Base-by-base conservation (phyloP, 1,140 invertebrate genomes). In the Phocides pigmalion region DNA sequence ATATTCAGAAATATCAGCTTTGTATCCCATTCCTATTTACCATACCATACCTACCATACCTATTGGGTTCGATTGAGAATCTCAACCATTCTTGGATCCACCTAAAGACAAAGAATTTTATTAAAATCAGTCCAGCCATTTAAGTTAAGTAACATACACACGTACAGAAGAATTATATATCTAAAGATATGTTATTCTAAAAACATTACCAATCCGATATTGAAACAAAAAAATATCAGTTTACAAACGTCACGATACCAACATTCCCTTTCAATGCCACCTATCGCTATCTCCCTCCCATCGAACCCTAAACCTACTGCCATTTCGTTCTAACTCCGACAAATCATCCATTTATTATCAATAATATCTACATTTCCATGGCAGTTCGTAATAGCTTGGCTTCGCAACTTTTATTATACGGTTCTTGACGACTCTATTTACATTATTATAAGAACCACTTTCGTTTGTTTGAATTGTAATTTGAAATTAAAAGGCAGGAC, bases 401-500 rank as follows among this genome's bases (percentile, higher is more conserved):
- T 59, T 59, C 32, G 42, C 44, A 47, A 59, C 42, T 59, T 59
- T 14, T 14, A 9, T 0, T 20, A 0, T 59, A 42, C 56, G 46
- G n/a, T 35, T 20, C n/a, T 2, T 4, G 3, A 37, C 14, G 11
- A 35, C 25, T 37, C 17, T 47, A 37, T 12, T 0, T 20, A 3
- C 11, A 22, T 22, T 3, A 3, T 3, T 14, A 28, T 61, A 61
- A 47, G 28, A 22, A n/a, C 22, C 28, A 61, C 8, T 15, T 35
- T 61, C 17, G 28, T 47, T 35, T 19, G 44, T n/a, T 9, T 5
- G 16, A 16, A 4, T 12, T 5, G 58, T 72, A 75, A 69, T 70
- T 67, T 69, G 44, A 64, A 72, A 71, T 72, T 75, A 72, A 72
- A 72, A 72, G 66, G 69, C 49, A 65, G 50, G 66, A 63, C 64